These are phyloP conservation scores for Microchrysa polita DNA, from an alignment of 2,888 invertebrate species.

Conservation along the genomic window DNA sequence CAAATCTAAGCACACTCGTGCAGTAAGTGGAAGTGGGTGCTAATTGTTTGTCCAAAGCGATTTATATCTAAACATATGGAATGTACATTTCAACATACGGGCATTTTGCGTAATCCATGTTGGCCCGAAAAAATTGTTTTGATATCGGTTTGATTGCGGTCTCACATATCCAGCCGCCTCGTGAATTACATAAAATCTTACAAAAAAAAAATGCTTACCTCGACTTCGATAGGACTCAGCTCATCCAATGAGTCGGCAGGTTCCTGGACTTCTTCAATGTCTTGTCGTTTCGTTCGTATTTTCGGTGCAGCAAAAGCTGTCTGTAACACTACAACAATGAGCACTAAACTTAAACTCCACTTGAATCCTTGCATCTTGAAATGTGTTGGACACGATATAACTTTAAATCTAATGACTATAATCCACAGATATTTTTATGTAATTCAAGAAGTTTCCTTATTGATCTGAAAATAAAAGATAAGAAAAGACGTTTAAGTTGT, in stretches of 20 bases:
- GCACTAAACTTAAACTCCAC: conserved; percentile 54
- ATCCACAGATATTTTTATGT: conserved; percentile 26
- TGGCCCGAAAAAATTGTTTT: conserved; percentile 19
- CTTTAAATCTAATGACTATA: conserved; percentile 25
- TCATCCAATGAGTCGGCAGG: conserved; percentile 50
- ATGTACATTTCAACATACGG: conserved; percentile 8
- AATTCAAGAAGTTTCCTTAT: conserved; percentile 12
- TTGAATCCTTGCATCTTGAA: conserved; percentile 58
- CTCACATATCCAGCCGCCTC: background rate
- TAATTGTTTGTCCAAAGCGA: background rate
- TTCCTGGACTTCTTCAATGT: conserved; percentile 52
- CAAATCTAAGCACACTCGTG: background rate
- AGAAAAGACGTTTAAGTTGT: conserved; percentile 2
- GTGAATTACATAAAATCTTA: background rate
- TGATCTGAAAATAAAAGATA: conserved; percentile 30
- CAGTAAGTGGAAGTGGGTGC: background rate
- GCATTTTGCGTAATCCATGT: conserved; percentile 28
- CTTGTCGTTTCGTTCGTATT: conserved; percentile 57
- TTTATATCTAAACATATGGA: background rate
- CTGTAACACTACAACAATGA: conserved; percentile 54
- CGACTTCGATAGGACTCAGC: conserved; percentile 62
- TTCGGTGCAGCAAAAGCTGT: conserved; percentile 57
- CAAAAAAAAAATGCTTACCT: conserved; percentile 60
- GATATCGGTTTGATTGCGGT: background rate
- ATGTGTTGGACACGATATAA: background rate